Base-by-base conservation (phyloP, 1,140 invertebrate genomes). In the Drosophila pallidifrons region DNA sequence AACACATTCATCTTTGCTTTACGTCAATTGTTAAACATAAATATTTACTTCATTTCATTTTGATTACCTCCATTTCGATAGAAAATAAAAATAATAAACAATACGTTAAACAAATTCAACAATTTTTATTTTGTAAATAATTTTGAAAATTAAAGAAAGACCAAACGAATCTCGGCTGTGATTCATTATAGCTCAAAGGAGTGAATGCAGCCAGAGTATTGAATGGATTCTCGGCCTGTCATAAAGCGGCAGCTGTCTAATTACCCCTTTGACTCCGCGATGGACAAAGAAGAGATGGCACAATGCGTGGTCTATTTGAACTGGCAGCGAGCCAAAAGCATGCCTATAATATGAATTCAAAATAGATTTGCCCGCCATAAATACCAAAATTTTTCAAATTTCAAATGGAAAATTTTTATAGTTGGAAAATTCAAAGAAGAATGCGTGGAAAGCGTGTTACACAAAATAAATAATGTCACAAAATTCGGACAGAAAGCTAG, bases 351-450 rank as follows among this genome's bases (percentile, higher is more conserved):
- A 76, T 75, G 57, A 11, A 59, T 52, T 55, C 10, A 81, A 88
- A 87, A 88, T 88, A 88, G 74, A 83, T 38, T 80, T 81, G 81
- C 64, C 58, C 80, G 25, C 55, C 89, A 83, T 76, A 87, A 86
- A 87, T 73, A 79, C 58, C 41, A 76, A 76, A 25, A 82, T 65
- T 65, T 64, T 77, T 54, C 35, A 75, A 13, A 43, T 43, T 43
- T 43, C 6, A 79, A 67, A 88, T 82, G 76, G 80, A 81, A 87
- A 83, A 83, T 75, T 83, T 65, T 59, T 68, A 63, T 65, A 64
- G 32, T 76, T 49, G 8, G 20, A 57, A 57, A 41, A 52, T 25
- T 30, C 49, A 13, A 46, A 11, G 57, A 63, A 67, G 64, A 72
- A 83, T 71, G 72, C 52, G 52, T 67, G 65, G 77, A 72, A 72